Base-by-base conservation (phyloP, 2,888 invertebrate species). In the Gonocerus acuteangulatus region DNA sequence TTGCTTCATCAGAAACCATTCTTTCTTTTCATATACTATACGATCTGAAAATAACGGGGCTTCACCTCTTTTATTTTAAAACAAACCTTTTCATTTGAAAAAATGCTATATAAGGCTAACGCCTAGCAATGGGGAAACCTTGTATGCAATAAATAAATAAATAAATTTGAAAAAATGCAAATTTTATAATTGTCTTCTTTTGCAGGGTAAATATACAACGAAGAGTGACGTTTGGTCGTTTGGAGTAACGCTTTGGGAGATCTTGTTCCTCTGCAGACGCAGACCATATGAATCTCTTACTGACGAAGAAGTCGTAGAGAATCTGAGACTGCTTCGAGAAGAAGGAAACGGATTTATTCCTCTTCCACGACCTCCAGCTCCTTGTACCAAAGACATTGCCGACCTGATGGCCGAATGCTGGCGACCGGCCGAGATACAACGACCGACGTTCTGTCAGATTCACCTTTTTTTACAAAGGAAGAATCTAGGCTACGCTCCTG, bases 191-290 rank as follows among this genome's bases (percentile, higher is more conserved):
- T 27, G 27, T 27, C 3, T 34, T n/a, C 39, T 22, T 63, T 73
- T 73, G 16, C 74, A 85, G 84, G 89, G 87, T 18, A 85, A 86
- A 70, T 92, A 92, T 74, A 89, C 92, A 58, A 89, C 89, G 62
- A 89, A 89, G 74, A 89, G 87, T 71, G 93, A 94, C 74, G 89
- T 91, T 1, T 94, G 93, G 92, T 83, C 91, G 13, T 93, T 90
- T 74, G 93, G 86, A 0, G 88, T 93, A 18, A 89, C 89, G 0
- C 76, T 93, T 49, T 89, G 91, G 84, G 93, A 94, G 76, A 84
- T 94, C 62, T 79, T 90, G 70, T 85, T 86, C 9, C 78, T 86
- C 59, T 88, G 89, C 68, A 78, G 87, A 49, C 82, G 86, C 56
- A 81, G 83, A 63, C 93, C 93, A 0, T 92, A 84, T 74, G 85